Evolutionary conservation across 1,140 invertebrate species (phyloP).

Genomic region (Drosophila elegans): DNA sequence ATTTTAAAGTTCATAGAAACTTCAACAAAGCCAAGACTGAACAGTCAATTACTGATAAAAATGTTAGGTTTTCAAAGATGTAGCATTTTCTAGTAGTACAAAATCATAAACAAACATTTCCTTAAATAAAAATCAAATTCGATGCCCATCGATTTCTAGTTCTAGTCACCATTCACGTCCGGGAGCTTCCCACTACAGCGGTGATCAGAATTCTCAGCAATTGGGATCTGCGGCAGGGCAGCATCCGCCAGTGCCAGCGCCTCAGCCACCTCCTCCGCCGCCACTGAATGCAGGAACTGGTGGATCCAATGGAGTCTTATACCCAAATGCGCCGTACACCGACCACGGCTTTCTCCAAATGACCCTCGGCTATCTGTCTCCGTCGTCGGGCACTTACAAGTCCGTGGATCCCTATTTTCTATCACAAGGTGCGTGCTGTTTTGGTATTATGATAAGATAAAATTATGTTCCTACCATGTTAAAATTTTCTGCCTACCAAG

Average conservation of each 20-base stretch:
- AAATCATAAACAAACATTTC: too few relatives aligned
- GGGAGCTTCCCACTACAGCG: slow-evolving; percentile 12
- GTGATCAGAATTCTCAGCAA: slow-evolving; percentile 10
- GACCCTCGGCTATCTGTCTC: slow-evolving; percentile 88
- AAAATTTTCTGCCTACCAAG: too few relatives aligned
- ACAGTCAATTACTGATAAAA: too few relatives aligned
- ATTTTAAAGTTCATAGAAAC: too few relatives aligned
- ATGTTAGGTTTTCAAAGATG: too few relatives aligned
- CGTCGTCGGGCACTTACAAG: slow-evolving; percentile 87
- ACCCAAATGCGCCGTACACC: slow-evolving; percentile 85
- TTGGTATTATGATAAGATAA: not conserved
- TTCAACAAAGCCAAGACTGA: too few relatives aligned
- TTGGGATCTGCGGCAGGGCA: slow-evolving; percentile 26
- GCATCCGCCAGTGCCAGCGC: slow-evolving; percentile 86
- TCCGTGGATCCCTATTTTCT: slow-evolving; percentile 89
- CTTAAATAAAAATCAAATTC: not conserved
- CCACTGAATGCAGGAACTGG: slow-evolving; percentile 40
- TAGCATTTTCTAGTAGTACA: too few relatives aligned
- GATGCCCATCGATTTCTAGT: not conserved
- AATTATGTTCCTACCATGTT: too few relatives aligned
- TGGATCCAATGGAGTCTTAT: slow-evolving; percentile 62
- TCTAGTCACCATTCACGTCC: slow-evolving; percentile 13
- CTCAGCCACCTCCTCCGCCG: slow-evolving; percentile 89
- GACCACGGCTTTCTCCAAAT: slow-evolving; percentile 88
- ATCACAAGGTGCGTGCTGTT: slow-evolving; percentile 86